Conservation (phyloP, 2,797 vertebrate species). For the Martes flavigula region DNA sequence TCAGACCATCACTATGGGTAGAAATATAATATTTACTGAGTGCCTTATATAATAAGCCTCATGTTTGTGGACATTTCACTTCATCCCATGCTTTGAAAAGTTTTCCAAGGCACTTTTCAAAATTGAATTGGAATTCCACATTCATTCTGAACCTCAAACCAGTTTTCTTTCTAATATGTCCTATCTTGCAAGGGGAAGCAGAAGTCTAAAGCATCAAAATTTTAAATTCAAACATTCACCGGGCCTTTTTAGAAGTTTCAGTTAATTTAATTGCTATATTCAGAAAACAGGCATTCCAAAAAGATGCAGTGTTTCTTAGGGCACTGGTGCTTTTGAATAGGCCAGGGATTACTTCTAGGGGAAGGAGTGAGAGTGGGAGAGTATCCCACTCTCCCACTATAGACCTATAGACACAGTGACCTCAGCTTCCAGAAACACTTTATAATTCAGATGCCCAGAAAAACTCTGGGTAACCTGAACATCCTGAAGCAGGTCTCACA, state of each 20-base stretch:
- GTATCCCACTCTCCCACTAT: too few relatives aligned
- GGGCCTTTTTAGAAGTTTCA: not conserved
- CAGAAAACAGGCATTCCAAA: not conserved
- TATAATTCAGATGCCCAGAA: not conserved
- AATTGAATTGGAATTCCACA: not conserved
- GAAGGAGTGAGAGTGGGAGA: not conserved
- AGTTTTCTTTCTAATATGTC: not conserved
- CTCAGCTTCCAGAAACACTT: not conserved
- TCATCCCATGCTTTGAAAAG: not conserved
- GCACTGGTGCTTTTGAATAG: not conserved
- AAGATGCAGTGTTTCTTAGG: not conserved
- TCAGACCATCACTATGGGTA: not conserved
- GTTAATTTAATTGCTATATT: not conserved
- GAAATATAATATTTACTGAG: not conserved
- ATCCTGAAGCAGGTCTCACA: not conserved
- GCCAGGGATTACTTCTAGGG: not conserved
- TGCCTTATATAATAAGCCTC: not conserved
- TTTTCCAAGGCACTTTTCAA: not conserved
- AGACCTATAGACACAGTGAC: not conserved
- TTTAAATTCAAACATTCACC: not conserved
- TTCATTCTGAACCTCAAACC: not conserved
- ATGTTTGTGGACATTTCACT: not conserved
- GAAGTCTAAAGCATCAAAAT: slow-evolving; percentile 7
- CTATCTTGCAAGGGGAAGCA: not conserved
- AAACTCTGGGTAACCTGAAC: not conserved